phyloP scores from a whole-genome alignment of 2,797 vertebrate species.

The Ibycter americanus region DNA sequence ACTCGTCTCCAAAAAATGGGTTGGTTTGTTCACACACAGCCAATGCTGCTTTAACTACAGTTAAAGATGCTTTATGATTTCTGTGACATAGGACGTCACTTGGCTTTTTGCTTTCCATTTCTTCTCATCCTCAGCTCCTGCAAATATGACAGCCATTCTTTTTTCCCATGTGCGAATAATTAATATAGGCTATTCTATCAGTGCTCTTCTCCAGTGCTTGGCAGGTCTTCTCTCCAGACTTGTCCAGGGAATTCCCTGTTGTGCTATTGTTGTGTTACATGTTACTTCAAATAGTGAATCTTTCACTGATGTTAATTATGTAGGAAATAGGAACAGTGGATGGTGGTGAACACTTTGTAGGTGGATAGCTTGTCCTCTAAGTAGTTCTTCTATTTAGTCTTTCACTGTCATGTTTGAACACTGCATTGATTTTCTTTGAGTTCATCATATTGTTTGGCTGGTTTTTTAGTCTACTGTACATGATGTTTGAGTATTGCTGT shows the following conservation, averaged over 20 bases:
- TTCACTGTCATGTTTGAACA: constrained; percentile 58
- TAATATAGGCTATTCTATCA: neutral
- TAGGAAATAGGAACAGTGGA: neutral
- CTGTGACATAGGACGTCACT: accelerated
- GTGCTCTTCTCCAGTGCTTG: neutral
- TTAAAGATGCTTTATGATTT: neutral
- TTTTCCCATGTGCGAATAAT: neutral
- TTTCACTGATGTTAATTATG: constrained; percentile 20
- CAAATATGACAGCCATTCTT: neutral
- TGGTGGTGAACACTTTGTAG: constrained; percentile 17
- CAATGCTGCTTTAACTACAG: neutral
- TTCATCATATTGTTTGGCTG: constrained; percentile 55
- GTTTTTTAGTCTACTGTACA: constrained; percentile 24
- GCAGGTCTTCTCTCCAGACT: constrained; percentile 5
- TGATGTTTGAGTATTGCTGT: constrained; percentile 57
- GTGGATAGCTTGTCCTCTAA: constrained; percentile 24
- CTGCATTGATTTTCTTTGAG: constrained; percentile 65
- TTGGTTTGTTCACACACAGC: neutral
- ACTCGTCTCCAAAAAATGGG: neutral
- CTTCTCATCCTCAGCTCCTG: neutral
- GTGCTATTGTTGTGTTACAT: neutral
- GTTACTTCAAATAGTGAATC: neutral
- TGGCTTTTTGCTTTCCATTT: neutral
- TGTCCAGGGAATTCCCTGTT: neutral
- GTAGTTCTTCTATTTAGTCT: constrained; percentile 43